Base-by-base conservation (phyloP, 2,797 vertebrate species). In the Euphonia xanthogaster region DNA sequence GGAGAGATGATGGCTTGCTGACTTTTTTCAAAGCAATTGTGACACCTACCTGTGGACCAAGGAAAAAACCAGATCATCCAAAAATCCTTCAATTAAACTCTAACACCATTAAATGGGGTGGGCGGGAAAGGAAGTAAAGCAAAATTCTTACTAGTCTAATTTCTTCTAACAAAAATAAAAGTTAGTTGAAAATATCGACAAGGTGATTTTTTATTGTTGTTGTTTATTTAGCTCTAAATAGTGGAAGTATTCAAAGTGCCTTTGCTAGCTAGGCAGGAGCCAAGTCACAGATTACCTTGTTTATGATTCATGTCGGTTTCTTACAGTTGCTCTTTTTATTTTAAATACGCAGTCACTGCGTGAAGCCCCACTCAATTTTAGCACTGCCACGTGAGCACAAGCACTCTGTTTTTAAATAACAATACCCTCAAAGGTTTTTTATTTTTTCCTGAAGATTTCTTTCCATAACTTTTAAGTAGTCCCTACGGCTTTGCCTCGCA, bases 31-130 rank as follows among this genome's bases (percentile, higher is more conserved):
- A 99, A 99, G 98, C 99, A 99, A 99, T 98, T 99, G 99, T 99
- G 99, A 99, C 99, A 99, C 99, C 99, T 99, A 99, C 98, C 99
- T 99, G 99, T 98, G 98, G 98, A 98, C 98, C 98, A 98, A 98
- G 98, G 98, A 98, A 99, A 99, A 98, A 97, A 97, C 96, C 96
- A 97, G 93, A 98, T 98, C 97, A 98, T 97, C 96, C 96, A 97
- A 95, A 95, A 96, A 96, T 96, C 96, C 95, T 98, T 96, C 95
- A 89, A 76, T 94, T 93, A 83, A 93, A 90, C 40, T 47, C 70
- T 81, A 90, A 68, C 68, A 86, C 47, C 66, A 92, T 78, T 75
- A 84, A 88, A 84, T 2, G 5, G 9, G 19, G 22, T 30, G 47
- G 18, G 30, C 7, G 9, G 23, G 12, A 31, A 77, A 75, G 5